These are phyloP conservation scores for Entomobrya multifasciata DNA, from an alignment of 2,888 invertebrate species.

Conservation along the genomic window DNA sequence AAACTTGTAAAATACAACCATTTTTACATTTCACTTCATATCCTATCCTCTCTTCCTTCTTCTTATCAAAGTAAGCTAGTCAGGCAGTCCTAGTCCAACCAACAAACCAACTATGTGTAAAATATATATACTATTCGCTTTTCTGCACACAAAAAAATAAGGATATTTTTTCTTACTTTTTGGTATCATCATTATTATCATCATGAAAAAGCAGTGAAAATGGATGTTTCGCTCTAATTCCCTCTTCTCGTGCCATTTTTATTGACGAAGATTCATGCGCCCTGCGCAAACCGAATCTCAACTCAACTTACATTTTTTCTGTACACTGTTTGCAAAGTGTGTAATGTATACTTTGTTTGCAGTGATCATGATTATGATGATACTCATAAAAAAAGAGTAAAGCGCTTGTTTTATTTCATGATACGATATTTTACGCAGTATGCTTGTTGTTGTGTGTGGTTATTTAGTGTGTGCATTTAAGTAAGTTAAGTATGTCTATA, in stretches of 20 bases:
- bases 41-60: too few species aligned
- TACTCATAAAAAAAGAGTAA: background rate
- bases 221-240: conserved; percentile 64
- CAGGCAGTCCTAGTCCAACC: background rate
- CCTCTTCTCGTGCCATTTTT: conserved; percentile 20
- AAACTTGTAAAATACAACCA: conserved; percentile 20
- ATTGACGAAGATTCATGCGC: conserved; percentile 5
- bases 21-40: background rate
- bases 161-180: too few species aligned
- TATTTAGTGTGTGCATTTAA: background rate
- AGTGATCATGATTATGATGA: background rate
- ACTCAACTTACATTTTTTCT: too few species aligned
- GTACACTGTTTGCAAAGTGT: background rate
- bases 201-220: conserved; percentile 50
- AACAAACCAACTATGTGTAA: background rate
- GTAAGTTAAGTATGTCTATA: background rate
- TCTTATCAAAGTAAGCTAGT: background rate
- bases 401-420: background rate
- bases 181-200: conserved; percentile 18
- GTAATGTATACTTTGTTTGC: background rate
- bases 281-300: conserved; percentile 1
- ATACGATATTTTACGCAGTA: background rate
- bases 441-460: conserved; percentile 22
- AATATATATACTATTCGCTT: background rate
- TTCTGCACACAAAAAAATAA: conserved; percentile 15